phyloP scores from a whole-genome alignment of 2,797 vertebrate genomes.

The Poecilia velifera region DNA sequence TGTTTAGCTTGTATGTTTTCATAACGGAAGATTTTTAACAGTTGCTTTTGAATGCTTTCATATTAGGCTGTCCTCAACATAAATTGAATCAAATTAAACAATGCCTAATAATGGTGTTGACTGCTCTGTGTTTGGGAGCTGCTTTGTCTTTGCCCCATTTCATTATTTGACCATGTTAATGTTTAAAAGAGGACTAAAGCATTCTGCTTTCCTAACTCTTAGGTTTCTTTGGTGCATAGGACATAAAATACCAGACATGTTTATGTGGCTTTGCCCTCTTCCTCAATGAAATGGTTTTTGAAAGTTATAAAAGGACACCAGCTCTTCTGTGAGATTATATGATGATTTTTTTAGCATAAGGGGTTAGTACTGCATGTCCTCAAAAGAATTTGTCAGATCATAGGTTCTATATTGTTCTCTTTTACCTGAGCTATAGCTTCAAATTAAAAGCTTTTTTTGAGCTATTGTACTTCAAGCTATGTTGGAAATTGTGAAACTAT shows the following conservation, averaged over 20 bases:
- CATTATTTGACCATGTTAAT: not conserved
- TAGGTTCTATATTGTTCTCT: not conserved
- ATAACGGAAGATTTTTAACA: not conserved
- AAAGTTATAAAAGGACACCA: not conserved
- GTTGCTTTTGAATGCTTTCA: not conserved
- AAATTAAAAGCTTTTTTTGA: not conserved
- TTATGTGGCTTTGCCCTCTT: not conserved
- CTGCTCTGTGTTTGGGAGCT: not conserved
- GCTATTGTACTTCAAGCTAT: not conserved
- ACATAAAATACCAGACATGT: not conserved
- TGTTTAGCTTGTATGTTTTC: not conserved
- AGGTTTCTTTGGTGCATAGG: not conserved
- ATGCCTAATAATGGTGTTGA: not conserved
- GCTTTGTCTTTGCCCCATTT: not conserved
- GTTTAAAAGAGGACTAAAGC: not conserved
- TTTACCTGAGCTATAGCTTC: not conserved
- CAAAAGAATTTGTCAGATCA: not conserved
- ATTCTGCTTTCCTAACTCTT: not conserved
- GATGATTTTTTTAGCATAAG: not conserved
- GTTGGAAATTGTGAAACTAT: not conserved
- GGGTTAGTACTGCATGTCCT: not conserved
- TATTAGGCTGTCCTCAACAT: not conserved
- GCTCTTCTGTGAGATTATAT: not conserved
- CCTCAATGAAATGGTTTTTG: not conserved
- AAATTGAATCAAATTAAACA: not conserved